Conservation (phyloP, 2,113 vertebrate species). For the Bolborhynchus lineola region DNA sequence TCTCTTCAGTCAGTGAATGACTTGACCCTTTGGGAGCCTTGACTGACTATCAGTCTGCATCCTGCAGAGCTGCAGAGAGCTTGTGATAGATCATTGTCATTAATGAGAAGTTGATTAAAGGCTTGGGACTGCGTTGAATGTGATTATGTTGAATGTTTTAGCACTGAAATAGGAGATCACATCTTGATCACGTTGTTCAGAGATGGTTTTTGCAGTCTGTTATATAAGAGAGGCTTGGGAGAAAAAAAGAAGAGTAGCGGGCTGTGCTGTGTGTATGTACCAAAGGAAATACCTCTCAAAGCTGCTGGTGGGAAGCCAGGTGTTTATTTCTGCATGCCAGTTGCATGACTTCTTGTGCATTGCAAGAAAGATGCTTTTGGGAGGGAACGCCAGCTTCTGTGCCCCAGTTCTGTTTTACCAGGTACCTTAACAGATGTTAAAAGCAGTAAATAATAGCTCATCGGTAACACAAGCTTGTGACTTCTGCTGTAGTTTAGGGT, state of each 20-base stretch:
- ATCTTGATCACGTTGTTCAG: slow-evolving; percentile 29
- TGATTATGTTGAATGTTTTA: background rate
- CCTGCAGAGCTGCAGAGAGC: background rate
- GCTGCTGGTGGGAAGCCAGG: background rate
- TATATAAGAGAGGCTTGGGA: slow-evolving; percentile 52
- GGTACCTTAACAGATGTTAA: background rate
- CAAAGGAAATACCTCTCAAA: background rate
- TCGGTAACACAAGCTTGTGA: background rate
- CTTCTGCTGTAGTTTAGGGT: background rate
- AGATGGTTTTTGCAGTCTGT: slow-evolving; percentile 53
- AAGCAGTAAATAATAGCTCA: background rate
- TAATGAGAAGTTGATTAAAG: slow-evolving; percentile 31
- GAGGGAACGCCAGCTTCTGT: background rate
- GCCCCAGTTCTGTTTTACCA: background rate
- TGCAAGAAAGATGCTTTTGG: background rate
- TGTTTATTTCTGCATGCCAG: background rate
- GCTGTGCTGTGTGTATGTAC: background rate
- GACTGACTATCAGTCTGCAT: background rate
- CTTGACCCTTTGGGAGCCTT: background rate
- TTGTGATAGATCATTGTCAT: background rate
- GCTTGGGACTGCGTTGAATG: background rate
- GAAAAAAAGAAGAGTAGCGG: background rate
- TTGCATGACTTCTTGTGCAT: background rate
- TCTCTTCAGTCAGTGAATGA: background rate
- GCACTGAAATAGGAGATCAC: background rate